phyloP scores from a whole-genome alignment of 2,113 vertebrate species.

The Herpailurus yagouaroundi region DNA sequence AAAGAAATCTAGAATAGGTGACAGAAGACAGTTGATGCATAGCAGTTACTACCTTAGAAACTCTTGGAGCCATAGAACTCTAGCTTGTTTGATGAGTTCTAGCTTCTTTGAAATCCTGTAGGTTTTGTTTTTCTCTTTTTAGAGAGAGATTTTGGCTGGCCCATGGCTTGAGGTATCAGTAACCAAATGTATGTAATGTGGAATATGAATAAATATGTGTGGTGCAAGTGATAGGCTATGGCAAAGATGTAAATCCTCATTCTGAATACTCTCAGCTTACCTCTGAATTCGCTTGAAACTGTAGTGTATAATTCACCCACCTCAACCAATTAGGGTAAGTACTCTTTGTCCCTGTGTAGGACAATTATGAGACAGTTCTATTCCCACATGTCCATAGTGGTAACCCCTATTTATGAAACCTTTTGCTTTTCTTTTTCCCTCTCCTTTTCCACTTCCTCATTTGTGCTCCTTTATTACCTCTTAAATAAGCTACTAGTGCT shows the following conservation, averaged over 20 bases:
- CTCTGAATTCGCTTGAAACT: not conserved
- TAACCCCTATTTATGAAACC: not conserved
- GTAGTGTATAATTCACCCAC: rapidly evolving
- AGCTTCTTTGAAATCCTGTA: not conserved
- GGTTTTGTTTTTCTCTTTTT: not conserved
- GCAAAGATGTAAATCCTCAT: not conserved
- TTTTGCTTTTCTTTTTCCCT: not conserved
- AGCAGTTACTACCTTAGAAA: not conserved
- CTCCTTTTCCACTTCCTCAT: not conserved
- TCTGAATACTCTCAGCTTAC: not conserved
- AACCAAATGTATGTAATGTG: not conserved
- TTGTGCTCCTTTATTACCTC: not conserved
- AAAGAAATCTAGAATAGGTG: not conserved
- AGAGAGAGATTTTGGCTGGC: not conserved
- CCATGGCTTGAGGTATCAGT: not conserved
- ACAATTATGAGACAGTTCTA: not conserved
- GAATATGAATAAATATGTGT: not conserved
- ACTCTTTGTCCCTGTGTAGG: not conserved
- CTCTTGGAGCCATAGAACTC: not conserved
- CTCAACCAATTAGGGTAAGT: not conserved
- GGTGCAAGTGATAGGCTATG: not conserved
- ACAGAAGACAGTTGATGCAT: not conserved
- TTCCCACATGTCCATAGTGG: not conserved
- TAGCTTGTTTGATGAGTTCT: not conserved
- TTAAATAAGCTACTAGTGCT: not conserved